phyloP scores from a whole-genome alignment of 1,140 invertebrate genomes.

The Magallana ariakensis region DNA sequence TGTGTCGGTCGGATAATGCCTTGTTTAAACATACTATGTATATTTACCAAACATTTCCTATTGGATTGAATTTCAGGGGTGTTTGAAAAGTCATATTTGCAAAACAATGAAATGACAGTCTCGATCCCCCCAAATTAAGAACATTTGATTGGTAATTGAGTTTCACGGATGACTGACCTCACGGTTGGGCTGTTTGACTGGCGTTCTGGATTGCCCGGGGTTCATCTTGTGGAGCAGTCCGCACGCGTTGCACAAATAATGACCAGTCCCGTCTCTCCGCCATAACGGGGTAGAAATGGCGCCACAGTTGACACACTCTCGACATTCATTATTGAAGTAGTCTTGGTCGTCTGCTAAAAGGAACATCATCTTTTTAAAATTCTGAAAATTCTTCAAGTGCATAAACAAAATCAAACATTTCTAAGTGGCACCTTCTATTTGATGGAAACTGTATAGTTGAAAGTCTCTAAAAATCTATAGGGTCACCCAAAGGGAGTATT shows the following conservation, averaged over 20 bases:
- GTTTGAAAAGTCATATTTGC: slow-evolving; percentile 35
- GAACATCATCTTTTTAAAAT: slow-evolving; percentile 16
- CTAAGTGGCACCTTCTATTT: background rate
- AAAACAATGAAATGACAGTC: slow-evolving; percentile 7
- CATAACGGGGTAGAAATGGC: slow-evolving; percentile 80
- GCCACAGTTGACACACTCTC: slow-evolving; percentile 81
- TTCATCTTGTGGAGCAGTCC: slow-evolving; percentile 99
- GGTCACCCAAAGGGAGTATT: background rate
- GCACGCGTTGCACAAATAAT: slow-evolving; percentile 83
- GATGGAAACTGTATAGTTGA: background rate
- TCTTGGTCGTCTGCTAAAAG: slow-evolving; percentile 60
- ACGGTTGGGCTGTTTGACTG: slow-evolving; percentile 91
- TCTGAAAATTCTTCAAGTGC: background rate
- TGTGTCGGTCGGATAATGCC: slow-evolving; percentile 16
- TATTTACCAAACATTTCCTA: slow-evolving; percentile 29
- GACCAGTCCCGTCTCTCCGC: slow-evolving; percentile 79
- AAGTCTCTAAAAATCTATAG: background rate
- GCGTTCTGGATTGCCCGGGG: slow-evolving; percentile 92
- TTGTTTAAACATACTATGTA: slow-evolving; percentile 35
- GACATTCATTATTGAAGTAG: slow-evolving; percentile 73
- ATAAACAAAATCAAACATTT: background rate
- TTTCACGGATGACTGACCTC: slow-evolving; percentile 27
- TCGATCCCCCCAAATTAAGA: background rate
- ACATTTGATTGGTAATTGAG: background rate
- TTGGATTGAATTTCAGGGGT: slow-evolving; percentile 8